A percentile compares a stretch with the other conserved stretches of the same genome.
These are phyloP conservation scores for Stichopus chloronotus DNA, from an alignment of 35 echinoderm and acorn worm species.

Conservation along the genomic window DNA sequence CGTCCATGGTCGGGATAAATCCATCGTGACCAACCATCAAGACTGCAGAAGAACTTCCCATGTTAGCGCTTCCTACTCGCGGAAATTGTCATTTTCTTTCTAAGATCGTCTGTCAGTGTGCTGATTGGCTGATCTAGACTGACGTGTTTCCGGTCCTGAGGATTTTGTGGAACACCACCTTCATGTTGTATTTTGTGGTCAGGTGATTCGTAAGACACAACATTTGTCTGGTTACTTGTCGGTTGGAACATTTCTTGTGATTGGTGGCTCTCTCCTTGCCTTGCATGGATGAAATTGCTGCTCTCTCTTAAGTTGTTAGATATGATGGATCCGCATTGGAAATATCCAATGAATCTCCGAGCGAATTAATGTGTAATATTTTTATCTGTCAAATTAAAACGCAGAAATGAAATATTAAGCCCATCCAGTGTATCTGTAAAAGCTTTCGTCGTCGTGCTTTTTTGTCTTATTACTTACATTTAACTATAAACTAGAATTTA, in stretches of 20 bases:
- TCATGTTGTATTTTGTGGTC: neutral
- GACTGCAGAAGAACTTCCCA: neutral
- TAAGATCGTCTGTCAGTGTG: neutral
- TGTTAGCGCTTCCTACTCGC: neutral
- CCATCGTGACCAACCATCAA: neutral
- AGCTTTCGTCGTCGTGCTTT: too few species aligned
- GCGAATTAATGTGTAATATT: too few species aligned
- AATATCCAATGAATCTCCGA: too few species aligned
- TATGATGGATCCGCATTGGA: too few species aligned
- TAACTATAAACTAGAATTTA: too few species aligned
- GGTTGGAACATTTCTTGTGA: neutral
- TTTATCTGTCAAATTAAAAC: too few species aligned
- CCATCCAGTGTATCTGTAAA: too few species aligned
- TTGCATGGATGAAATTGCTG: neutral
- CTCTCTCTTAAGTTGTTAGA: too few species aligned
- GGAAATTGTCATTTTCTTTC: neutral
- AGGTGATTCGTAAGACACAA: neutral
- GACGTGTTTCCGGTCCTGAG: neutral
- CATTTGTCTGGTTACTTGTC: neutral
- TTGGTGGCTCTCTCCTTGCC: neutral
- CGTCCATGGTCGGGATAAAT: neutral
- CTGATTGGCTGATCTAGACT: neutral
- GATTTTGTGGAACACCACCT: neutral
- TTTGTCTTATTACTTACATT: too few species aligned
- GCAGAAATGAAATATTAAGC: too few species aligned